Conservation (phyloP, 2,888 invertebrate genomes). For the Ariolimax columbianus region DNA sequence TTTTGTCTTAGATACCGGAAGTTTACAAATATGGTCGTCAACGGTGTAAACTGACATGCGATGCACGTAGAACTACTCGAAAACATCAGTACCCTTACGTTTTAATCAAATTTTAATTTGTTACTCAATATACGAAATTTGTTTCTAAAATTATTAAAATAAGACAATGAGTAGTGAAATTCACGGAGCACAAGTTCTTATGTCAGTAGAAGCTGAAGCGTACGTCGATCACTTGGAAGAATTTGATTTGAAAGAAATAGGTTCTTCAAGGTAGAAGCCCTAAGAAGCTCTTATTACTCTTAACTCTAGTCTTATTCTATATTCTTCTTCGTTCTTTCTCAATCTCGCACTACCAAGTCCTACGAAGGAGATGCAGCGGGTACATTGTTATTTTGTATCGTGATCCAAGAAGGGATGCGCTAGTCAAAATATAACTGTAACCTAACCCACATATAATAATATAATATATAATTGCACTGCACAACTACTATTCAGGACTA, state of each 20-base stretch:
- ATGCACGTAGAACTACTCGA: constrained; percentile 5
- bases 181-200: constrained; percentile 64
- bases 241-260: constrained; percentile 85
- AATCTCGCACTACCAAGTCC: too few species aligned
- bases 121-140: neutral
- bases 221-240: constrained; percentile 86
- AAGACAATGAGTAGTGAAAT: constrained; percentile 29
- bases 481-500: too few species aligned
- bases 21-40: constrained; percentile 43
- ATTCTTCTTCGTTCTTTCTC: too few species aligned
- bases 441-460: too few species aligned
- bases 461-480: too few species aligned
- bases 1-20: constrained; percentile 48
- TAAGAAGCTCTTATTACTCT: too few species aligned
- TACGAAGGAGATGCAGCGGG: too few species aligned
- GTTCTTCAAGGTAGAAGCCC: constrained; percentile 83
- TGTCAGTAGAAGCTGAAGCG: constrained; percentile 84
- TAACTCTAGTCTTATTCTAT: too few species aligned
- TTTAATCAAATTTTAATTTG: neutral
- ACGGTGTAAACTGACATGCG: constrained; percentile 30
- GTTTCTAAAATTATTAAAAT: neutral
- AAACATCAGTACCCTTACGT: neutral
- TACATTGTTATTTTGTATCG: too few species aligned
- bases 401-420: too few species aligned
- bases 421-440: too few species aligned